Conservation (phyloP, 1,140 invertebrate genomes). For the Eumaeus atala region DNA sequence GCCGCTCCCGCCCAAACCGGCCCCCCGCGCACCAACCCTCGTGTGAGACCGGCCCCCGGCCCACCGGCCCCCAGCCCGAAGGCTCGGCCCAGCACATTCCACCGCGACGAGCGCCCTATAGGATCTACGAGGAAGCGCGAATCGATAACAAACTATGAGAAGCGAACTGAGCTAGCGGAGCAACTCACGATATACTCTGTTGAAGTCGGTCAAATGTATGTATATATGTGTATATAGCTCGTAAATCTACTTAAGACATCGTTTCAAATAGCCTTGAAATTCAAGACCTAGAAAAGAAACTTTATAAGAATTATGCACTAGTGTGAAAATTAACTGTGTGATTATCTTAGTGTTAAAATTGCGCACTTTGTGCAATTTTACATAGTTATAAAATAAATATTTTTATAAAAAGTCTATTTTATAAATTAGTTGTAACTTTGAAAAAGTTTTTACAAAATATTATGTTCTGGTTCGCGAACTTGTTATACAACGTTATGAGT, state of each 20-base stretch:
- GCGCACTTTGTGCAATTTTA: too few relatives aligned
- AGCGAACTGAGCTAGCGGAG: background rate
- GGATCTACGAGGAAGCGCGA: background rate
- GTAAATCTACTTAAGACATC: background rate
- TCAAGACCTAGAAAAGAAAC: background rate
- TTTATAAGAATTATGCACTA: background rate
- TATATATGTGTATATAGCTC: background rate
- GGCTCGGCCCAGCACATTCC: background rate
- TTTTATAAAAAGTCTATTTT: background rate
- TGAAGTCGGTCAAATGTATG: background rate
- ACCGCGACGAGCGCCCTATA: too few relatives aligned
- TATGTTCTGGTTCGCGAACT: too few relatives aligned
- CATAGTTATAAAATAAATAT: too few relatives aligned
- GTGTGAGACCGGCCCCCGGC: conserved; percentile 26
- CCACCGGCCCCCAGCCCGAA: background rate
- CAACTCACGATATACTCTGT: background rate
- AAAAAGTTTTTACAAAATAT: too few relatives aligned
- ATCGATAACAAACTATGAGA: background rate
- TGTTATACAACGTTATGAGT: too few relatives aligned
- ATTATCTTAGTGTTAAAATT: background rate
- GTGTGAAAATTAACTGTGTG: background rate
- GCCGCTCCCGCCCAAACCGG: conserved; percentile 32
- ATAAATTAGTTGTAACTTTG: too few relatives aligned
- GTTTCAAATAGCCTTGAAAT: background rate
- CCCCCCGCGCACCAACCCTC: conserved; percentile 36